Conservation (phyloP, 37 sponge, comb jelly and placozoan species). For the Hormiphora californensis region DNA sequence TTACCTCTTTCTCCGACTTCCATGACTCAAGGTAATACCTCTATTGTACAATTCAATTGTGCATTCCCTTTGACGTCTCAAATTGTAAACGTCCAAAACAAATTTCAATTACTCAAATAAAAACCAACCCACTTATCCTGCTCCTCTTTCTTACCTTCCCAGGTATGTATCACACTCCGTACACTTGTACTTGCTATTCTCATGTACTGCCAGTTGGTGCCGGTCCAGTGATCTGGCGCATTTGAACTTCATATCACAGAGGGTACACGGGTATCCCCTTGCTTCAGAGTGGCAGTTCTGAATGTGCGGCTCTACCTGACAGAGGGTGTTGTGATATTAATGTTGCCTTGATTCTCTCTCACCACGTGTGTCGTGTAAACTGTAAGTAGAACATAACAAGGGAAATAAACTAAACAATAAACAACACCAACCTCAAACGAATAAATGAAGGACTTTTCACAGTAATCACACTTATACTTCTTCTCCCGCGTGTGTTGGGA, state of each 20-base stretch:
- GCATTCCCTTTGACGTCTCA: no score
- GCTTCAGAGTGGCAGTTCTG: slow-evolving; percentile 14
- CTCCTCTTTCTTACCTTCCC: slow-evolving; percentile 45
- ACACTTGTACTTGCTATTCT: slow-evolving; percentile 29
- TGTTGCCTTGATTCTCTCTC: no score
- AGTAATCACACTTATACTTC: slow-evolving; percentile 39
- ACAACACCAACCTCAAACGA: slow-evolving; percentile 7
- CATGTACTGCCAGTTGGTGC: background rate
- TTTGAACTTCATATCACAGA: slow-evolving; percentile 45
- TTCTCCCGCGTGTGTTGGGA: slow-evolving; percentile 35
- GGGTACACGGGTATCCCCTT: background rate
- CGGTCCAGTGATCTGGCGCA: slow-evolving; percentile 15
- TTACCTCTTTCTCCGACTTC: no score
- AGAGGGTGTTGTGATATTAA: background rate
- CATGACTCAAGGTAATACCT: no score
- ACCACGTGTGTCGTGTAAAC: no score
- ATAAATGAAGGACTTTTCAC: slow-evolving; percentile 23
- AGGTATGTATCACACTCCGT: slow-evolving; percentile 31
- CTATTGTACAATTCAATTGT: no score
- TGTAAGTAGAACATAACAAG: background rate
- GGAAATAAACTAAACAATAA: background rate
- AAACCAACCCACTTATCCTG: no score
- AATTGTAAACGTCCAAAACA: no score
- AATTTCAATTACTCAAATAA: no score
- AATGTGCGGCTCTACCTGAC: slow-evolving; percentile 8